A percentile compares a stretch with the other conserved stretches of the same genome.
phyloP scores from a whole-genome alignment of 2,888 invertebrate genomes.

The Cataglyphis albicans region DNA sequence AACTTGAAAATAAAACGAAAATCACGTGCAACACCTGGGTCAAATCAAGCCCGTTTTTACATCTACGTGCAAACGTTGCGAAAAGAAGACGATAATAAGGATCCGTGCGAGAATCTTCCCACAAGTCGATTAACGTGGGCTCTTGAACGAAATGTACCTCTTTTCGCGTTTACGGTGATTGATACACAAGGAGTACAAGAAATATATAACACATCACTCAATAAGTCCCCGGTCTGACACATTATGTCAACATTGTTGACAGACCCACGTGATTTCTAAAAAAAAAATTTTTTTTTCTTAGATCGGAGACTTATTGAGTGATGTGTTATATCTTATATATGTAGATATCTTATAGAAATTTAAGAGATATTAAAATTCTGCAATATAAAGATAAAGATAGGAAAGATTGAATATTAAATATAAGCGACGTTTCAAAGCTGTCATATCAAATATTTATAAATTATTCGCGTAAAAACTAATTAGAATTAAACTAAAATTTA shows the following conservation, averaged over 20 bases:
- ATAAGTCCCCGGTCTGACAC: too few relatives aligned
- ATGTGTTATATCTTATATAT: background rate
- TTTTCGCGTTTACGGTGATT: conserved; percentile 9
- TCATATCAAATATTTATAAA: too few relatives aligned
- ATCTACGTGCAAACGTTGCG: conserved; percentile 8
- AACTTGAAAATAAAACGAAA: conserved; percentile 7
- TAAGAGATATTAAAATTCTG: conserved; percentile 1
- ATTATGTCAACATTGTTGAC: too few relatives aligned
- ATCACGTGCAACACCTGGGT: background rate
- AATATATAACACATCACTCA: background rate
- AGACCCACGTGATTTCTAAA: too few relatives aligned
- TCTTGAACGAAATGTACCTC: background rate
- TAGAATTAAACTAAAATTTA: too few relatives aligned
- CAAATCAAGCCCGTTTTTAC: conserved; percentile 1
- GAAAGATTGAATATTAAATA: background rate
- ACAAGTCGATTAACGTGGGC: background rate
- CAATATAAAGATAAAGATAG: background rate
- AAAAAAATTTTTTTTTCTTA: too few relatives aligned
- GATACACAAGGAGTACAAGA: background rate
- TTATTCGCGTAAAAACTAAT: too few relatives aligned
- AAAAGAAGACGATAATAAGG: background rate
- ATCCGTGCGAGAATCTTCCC: background rate
- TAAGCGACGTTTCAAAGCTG: background rate
- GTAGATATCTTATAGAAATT: background rate
- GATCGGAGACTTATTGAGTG: too few relatives aligned